Evolutionary conservation across 2,113 vertebrate species (phyloP).

Genomic region (Sphyrna mokarran): DNA sequence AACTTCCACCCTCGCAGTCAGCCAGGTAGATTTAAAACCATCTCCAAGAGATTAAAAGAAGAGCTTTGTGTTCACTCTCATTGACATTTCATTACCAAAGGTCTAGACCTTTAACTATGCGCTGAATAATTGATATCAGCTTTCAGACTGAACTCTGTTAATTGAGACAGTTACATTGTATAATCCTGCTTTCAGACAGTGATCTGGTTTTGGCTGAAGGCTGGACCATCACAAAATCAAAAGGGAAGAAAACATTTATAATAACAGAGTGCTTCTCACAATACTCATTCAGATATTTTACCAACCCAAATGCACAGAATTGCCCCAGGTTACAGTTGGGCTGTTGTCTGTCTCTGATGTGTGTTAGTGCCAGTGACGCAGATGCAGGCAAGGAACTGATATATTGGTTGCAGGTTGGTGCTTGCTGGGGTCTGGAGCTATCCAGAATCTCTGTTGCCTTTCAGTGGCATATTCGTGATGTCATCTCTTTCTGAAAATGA

Average conservation of each 20-base stretch:
- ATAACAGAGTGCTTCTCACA: not conserved
- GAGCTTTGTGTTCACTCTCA: not conserved
- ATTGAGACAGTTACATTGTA: not conserved
- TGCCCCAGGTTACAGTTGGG: not conserved
- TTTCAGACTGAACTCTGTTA: not conserved
- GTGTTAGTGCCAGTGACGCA: too few species aligned
- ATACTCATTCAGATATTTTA: not conserved
- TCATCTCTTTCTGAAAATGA: slow-evolving; percentile 27
- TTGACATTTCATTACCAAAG: not conserved
- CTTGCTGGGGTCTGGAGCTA: not conserved
- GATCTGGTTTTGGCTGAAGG: not conserved
- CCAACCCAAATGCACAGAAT: not conserved
- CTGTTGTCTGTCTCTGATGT: not conserved
- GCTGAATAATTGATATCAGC: not conserved
- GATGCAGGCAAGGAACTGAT: not conserved
- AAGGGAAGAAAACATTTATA: not conserved
- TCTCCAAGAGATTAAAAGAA: not conserved
- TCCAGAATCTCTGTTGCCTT: not conserved
- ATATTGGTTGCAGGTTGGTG: not conserved
- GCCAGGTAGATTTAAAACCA: not conserved
- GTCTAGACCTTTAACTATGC: not conserved
- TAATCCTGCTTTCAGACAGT: not conserved
- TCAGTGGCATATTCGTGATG: slow-evolving; percentile 11
- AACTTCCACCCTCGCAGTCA: too few species aligned
- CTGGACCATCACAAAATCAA: not conserved